These are phyloP conservation scores for Scophthalmus maximus DNA, from an alignment of 2,113 vertebrate species.

Conservation along the genomic window DNA sequence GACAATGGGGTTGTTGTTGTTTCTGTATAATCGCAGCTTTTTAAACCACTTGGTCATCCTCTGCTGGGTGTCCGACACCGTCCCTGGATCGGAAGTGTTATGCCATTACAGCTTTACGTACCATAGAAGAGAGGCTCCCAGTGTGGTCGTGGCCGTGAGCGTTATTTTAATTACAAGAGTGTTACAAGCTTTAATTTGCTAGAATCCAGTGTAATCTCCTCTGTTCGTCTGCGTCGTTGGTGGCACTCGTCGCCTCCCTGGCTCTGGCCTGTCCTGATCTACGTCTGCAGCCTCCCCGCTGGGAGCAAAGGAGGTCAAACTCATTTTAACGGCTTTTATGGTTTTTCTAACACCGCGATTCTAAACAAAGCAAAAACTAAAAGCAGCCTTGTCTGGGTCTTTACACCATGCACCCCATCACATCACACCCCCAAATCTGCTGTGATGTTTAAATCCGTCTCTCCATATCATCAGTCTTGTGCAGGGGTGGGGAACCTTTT, in stretches of 20 bases:
- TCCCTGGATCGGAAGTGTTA: neutral
- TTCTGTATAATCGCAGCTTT: too few species aligned
- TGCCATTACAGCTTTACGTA: neutral
- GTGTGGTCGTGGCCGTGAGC: constrained; percentile 17
- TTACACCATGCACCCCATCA: too few species aligned
- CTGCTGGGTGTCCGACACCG: neutral
- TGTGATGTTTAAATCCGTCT: constrained; percentile 6
- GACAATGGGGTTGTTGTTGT: too few species aligned
- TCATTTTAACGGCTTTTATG: constrained; percentile 30
- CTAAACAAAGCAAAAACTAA: constrained; percentile 17
- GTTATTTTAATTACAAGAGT: constrained; percentile 56
- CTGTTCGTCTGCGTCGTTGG: constrained; percentile 26
- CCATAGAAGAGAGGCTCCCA: neutral
- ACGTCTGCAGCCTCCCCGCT: constrained; percentile 54
- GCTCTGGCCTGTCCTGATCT: constrained; percentile 8
- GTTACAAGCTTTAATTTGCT: constrained; percentile 41
- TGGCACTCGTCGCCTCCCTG: constrained; percentile 17
- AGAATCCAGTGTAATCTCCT: constrained; percentile 44
- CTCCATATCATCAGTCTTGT: neutral
- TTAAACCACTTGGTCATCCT: too few species aligned
- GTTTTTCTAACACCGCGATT: neutral
- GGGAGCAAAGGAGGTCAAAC: constrained; percentile 62
- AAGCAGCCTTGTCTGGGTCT: neutral
- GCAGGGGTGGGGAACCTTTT: neutral
- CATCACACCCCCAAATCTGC: neutral